These are phyloP conservation scores for Mustela nigripes DNA, from an alignment of 2,113 vertebrate genomes.

Conservation along the genomic window DNA sequence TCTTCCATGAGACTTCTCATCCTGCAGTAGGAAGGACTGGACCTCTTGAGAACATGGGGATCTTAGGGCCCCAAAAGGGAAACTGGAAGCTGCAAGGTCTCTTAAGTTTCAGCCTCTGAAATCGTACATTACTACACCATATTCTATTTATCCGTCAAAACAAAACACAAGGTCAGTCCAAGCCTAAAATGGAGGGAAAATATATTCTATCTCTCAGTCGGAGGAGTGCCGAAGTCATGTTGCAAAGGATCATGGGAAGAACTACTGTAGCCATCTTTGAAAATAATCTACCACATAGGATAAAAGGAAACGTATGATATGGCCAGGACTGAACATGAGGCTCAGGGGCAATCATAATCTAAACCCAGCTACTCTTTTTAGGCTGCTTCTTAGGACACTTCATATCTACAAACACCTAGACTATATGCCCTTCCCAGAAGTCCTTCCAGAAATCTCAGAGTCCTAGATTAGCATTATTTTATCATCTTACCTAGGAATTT, in stretches of 20 bases:
- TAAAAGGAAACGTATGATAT: neutral
- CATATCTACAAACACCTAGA: neutral
- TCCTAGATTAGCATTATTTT: neutral
- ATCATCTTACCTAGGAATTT: neutral
- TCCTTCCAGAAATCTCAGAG: neutral
- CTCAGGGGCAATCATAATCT: neutral
- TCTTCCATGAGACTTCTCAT: neutral
- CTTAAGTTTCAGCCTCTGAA: neutral
- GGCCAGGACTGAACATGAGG: neutral
- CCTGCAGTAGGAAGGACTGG: neutral
- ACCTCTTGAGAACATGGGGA: neutral
- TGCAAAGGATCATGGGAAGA: neutral
- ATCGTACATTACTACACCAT: neutral
- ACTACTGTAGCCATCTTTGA: neutral
- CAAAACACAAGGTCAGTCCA: neutral
- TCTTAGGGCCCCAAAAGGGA: neutral
- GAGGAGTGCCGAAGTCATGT: neutral
- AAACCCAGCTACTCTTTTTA: neutral
- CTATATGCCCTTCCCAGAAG: neutral
- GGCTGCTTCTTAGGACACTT: neutral
- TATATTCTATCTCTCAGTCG: neutral
- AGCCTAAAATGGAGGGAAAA: neutral
- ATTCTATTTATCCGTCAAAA: neutral
- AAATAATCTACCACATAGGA: neutral
- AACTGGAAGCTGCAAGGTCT: neutral